Evolutionary conservation across 2,113 vertebrate genomes (phyloP), one percentile per base, ranked within the genome.

Genomic region (Ictidomys tridecemlineatus): DNA sequence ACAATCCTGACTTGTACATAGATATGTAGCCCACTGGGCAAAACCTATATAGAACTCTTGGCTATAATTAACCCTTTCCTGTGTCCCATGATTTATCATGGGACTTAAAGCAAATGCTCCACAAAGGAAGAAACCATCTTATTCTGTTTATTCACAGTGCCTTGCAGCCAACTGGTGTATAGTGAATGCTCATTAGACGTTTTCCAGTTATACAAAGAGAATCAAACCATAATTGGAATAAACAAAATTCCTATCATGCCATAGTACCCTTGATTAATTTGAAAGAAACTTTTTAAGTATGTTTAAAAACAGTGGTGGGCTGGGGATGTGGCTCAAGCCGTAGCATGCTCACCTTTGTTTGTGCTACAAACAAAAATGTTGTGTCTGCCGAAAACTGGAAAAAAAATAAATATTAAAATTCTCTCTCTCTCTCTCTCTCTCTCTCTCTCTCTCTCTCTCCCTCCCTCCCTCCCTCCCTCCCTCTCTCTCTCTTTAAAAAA

Each of bases 91-190:
- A 70, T 67, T 88, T 39, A 77, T 48, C 13, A 14, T 1, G 1
- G 17, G 1, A 94, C 39, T 61, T 67, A 93, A 91, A 96, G 26
- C 17, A 94, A 91, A 48, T 20, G 65, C 28, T 92, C 53, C 70
- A 84, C 70, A 76, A 80, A 89, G 48, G 5, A 56, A 88, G 37
- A 58, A 22, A 84, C 8, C 34, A 74, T 80, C 32, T 72, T 83
- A 42, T 51, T 85, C 83, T 83, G 69, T 48, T 86, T 83, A 89
- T 84, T 96, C 56, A 39, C 39, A 78, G 32, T 65, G 48, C 42
- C 63, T 67, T 70, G 42, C 10, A 37, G 2, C 84, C 18, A 92
- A 78, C 87, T 93, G 51, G 24, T 37, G 58, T 16, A 58, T 0
- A 56, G 32, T 26, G n/a, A 95, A 28, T 34, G n/a, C 8, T 89